A percentile compares a stretch with the other conserved stretches of the same genome.
phyloP scores from a whole-genome alignment of 2,797 vertebrate species.

The Molothrus ater region DNA sequence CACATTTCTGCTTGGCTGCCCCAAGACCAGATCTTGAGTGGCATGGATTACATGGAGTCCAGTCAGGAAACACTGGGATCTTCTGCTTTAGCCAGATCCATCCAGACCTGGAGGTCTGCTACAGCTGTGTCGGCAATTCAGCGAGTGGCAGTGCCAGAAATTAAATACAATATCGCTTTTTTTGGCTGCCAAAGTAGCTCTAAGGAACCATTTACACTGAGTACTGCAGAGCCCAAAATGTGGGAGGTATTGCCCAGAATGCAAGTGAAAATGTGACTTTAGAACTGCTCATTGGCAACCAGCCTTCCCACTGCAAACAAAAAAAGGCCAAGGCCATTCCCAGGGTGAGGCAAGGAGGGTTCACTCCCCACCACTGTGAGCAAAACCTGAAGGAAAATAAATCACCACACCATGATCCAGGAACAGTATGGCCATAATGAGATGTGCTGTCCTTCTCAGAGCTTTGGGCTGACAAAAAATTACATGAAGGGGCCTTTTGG shows the following conservation, averaged over 20 bases:
- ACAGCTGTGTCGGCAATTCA: constrained; percentile 51
- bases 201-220: constrained; percentile 62
- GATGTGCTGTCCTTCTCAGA: not conserved
- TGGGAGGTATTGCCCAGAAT: constrained; percentile 67
- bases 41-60: constrained; percentile 6
- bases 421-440: not conserved
- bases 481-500: not conserved
- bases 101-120: constrained; percentile 57
- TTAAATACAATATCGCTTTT: constrained; percentile 54
- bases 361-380: not conserved
- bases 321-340: constrained; percentile 12
- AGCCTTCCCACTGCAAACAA: not conserved
- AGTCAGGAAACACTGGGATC: not conserved
- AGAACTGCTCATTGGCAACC: constrained; percentile 18
- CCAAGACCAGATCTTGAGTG: not conserved
- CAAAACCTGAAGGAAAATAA: not conserved
- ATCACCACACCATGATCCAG: not conserved
- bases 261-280: constrained; percentile 62
- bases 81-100: constrained; percentile 36
- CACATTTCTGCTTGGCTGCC: constrained; percentile 16
- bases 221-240: constrained; percentile 40
- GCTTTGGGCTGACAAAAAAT: not conserved
- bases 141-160: constrained; percentile 58
- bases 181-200: constrained; percentile 59
- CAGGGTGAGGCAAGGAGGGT: not conserved